Evolutionary conservation across 2,797 vertebrate genomes (phyloP).

Genomic region (Sibirionetta formosa): DNA sequence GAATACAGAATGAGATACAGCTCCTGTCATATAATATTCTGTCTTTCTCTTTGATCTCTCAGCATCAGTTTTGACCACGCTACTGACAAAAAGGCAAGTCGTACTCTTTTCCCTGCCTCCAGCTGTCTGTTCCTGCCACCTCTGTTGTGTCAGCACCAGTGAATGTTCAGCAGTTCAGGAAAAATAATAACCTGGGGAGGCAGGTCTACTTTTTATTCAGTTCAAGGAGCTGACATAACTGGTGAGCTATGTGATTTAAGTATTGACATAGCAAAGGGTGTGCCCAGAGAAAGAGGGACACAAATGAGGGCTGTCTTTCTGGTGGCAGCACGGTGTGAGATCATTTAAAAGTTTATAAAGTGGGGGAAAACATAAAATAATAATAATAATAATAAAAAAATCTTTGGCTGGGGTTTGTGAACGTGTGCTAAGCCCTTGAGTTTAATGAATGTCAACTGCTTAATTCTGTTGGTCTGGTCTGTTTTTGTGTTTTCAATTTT

Average conservation of each 20-base stretch:
- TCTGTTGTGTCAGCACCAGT: slow-evolving; percentile 31
- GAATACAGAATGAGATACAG: slow-evolving; percentile 44
- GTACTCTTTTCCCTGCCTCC: slow-evolving; percentile 54
- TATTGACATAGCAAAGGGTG: not conserved
- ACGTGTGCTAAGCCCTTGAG: not conserved
- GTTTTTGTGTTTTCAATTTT: not conserved
- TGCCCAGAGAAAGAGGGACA: not conserved
- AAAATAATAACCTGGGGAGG: slow-evolving; percentile 54
- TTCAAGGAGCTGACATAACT: slow-evolving; percentile 51
- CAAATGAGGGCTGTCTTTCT: not conserved
- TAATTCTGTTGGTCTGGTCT: not conserved
- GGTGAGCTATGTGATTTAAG: not conserved
- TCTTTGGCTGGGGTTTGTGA: not conserved
- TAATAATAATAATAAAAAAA: not conserved
- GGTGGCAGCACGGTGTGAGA: not conserved
- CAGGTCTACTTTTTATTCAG: slow-evolving; percentile 29
- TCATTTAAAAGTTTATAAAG: not conserved
- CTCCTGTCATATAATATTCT: slow-evolving; percentile 59
- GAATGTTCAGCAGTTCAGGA: slow-evolving; percentile 28
- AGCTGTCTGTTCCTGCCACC: slow-evolving; percentile 63
- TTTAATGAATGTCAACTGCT: not conserved
- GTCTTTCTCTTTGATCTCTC: slow-evolving; percentile 54
- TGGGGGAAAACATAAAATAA: not conserved
- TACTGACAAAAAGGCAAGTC: slow-evolving; percentile 48
- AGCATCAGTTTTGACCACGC: slow-evolving; percentile 48